Conservation (phyloP, 2,888 invertebrate species). For the Pogonocherus hispidulus region DNA sequence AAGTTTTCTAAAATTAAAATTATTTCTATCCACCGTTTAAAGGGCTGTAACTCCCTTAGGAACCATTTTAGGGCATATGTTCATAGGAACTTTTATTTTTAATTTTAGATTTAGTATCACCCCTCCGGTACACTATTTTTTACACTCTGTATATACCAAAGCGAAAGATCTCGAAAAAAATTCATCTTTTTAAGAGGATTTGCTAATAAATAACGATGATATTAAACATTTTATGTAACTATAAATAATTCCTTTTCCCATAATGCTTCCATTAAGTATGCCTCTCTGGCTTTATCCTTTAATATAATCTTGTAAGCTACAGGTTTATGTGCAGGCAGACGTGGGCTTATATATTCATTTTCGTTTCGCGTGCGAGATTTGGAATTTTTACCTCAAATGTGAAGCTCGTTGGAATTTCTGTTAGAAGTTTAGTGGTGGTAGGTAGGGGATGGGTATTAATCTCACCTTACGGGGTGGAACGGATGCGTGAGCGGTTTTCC, state of each 20-base stretch:
- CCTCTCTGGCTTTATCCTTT: constrained; percentile 1
- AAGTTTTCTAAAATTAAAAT: too few relatives aligned
- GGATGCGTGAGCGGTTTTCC: neutral
- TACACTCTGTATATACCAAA: too few relatives aligned
- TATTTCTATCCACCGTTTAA: too few relatives aligned
- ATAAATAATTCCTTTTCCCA: neutral
- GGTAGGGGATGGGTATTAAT: neutral
- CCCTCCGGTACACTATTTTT: too few relatives aligned
- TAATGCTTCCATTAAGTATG: neutral
- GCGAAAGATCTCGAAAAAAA: too few relatives aligned
- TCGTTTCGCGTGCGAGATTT: neutral
- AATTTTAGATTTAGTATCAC: too few relatives aligned
- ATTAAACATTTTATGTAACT: neutral
- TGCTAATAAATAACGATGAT: neutral
- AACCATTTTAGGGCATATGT: too few relatives aligned
- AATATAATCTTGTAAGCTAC: neutral
- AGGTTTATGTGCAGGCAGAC: neutral
- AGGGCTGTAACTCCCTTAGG: too few relatives aligned
- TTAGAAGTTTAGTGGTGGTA: neutral
- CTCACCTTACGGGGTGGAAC: neutral
- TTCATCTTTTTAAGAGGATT: neutral
- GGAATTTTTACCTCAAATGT: neutral
- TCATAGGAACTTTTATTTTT: too few relatives aligned
- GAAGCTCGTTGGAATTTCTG: neutral
- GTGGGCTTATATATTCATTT: neutral